Percentiles rank a stretch among this genome's conserved stretches.
Conservation (phyloP, 2,888 invertebrate genomes). For the Phyllotreta cruciferae region DNA sequence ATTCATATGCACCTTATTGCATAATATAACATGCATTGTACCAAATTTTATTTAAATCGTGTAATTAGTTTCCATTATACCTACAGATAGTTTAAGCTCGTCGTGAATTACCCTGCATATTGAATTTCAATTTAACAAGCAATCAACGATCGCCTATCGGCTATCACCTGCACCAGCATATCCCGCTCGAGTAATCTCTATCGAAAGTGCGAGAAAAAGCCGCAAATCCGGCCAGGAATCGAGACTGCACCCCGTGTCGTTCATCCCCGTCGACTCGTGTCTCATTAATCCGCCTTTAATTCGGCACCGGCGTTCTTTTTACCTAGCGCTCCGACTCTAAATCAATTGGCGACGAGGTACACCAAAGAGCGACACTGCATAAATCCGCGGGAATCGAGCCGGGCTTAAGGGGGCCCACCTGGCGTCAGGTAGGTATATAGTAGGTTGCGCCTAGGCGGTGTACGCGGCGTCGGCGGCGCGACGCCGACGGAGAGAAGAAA, state of each 20-base stretch:
- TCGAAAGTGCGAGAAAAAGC: slow-evolving; percentile 56
- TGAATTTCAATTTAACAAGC: too few relatives aligned
- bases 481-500: slow-evolving; percentile 38
- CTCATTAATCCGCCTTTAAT: slow-evolving; percentile 45
- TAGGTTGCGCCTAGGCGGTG: too few relatives aligned
- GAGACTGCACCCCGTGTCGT: slow-evolving; percentile 54
- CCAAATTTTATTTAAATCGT: too few relatives aligned
- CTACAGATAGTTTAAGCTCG: too few relatives aligned
- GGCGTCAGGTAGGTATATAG: slow-evolving; percentile 50
- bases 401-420: slow-evolving; percentile 55
- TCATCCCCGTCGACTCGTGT: slow-evolving; percentile 39
- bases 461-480: slow-evolving; percentile 44
- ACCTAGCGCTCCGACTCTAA: slow-evolving; percentile 43
- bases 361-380: slow-evolving; percentile 53
- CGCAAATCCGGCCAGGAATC: slow-evolving; percentile 57
- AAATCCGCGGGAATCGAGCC: slow-evolving; percentile 55
- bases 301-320: slow-evolving; percentile 39
- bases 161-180: too few relatives aligned
- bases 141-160: too few relatives aligned
- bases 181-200: neutral
- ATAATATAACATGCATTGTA: too few relatives aligned
- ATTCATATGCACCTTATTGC: too few relatives aligned
- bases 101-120: too few relatives aligned
- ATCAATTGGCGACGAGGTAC: slow-evolving; percentile 56
- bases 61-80: too few relatives aligned